Conservation (phyloP, 2,797 vertebrate genomes). For the Myotis vivesi region DNA sequence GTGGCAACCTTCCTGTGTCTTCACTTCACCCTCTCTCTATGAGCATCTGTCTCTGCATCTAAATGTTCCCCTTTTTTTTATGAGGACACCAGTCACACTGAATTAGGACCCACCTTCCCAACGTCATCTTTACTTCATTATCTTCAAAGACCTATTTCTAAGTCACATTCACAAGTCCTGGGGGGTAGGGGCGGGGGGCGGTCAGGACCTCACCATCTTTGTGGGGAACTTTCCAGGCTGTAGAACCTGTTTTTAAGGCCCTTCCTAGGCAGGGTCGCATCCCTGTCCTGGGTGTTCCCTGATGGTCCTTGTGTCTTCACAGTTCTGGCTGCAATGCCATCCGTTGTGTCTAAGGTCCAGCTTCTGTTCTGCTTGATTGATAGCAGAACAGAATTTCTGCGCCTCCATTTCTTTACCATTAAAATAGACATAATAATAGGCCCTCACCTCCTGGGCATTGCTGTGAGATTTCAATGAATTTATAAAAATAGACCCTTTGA, state of each 20-base stretch:
- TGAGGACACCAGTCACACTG: not conserved
- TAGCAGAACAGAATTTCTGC: not conserved
- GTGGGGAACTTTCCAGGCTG: not conserved
- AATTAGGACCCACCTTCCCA: not conserved
- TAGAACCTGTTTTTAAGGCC: not conserved
- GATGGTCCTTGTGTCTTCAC: not conserved
- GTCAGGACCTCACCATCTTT: not conserved
- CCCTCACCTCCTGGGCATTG: not conserved
- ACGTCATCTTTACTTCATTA: not conserved
- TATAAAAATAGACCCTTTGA: not conserved
- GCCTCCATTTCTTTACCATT: constrained; percentile 22
- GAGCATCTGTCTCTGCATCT: not conserved
- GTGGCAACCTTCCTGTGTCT: not conserved
- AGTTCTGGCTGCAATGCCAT: not conserved
- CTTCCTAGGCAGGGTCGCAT: not conserved
- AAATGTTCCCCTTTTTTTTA: not conserved
- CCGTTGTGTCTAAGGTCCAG: not conserved
- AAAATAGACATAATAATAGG: not conserved
- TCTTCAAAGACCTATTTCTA: not conserved
- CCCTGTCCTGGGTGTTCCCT: too few species aligned
- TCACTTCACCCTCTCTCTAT: not conserved
- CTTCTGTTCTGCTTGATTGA: not conserved
- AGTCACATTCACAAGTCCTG: not conserved
- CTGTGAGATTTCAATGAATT: not conserved
- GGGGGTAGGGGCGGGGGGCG: too few species aligned